These are phyloP conservation scores for Drosophila stalkeri DNA, from an alignment of 2,888 invertebrate species.

Conservation along the genomic window DNA sequence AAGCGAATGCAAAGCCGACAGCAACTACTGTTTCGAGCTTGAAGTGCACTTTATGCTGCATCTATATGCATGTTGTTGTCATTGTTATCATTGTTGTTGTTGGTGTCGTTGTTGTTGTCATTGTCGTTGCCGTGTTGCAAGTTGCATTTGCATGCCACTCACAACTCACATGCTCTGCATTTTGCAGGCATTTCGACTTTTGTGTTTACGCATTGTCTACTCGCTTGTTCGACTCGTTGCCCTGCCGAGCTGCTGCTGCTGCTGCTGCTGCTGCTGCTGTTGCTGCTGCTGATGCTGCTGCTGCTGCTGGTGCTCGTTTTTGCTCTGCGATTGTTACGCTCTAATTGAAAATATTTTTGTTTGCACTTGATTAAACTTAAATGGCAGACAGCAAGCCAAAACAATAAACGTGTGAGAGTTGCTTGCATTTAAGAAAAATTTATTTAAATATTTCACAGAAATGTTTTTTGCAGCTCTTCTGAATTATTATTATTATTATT, in stretches of 20 bases:
- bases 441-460: constrained; percentile 34
- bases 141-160: constrained; percentile 77
- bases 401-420: constrained; percentile 16
- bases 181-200: constrained; percentile 56
- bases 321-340: constrained; percentile 40
- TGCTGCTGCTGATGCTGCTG: background rate
- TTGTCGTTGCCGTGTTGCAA: constrained; percentile 52
- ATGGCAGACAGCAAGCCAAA: constrained; percentile 39
- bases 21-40: constrained; percentile 55
- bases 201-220: constrained; percentile 51
- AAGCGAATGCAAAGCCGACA: constrained; percentile 68
- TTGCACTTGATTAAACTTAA: constrained; percentile 79
- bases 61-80: constrained; percentile 23
- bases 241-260: constrained; percentile 4
- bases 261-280: background rate
- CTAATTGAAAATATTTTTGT: constrained; percentile 79
- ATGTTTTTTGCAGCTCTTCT: constrained; percentile 41
- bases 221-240: constrained; percentile 23
- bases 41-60: constrained; percentile 68
- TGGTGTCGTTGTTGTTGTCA: constrained; percentile 13
- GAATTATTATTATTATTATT: constrained; percentile 24
- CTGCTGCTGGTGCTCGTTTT: constrained; percentile 3
- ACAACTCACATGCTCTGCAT: constrained; percentile 59
- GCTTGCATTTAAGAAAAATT: constrained; percentile 24
- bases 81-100: constrained; percentile 11